A percentile compares a stretch with the other conserved stretches of the same genome.
These are phyloP conservation scores for Python bivittatus DNA, from an alignment of 2,113 vertebrate species.

Conservation along the genomic window DNA sequence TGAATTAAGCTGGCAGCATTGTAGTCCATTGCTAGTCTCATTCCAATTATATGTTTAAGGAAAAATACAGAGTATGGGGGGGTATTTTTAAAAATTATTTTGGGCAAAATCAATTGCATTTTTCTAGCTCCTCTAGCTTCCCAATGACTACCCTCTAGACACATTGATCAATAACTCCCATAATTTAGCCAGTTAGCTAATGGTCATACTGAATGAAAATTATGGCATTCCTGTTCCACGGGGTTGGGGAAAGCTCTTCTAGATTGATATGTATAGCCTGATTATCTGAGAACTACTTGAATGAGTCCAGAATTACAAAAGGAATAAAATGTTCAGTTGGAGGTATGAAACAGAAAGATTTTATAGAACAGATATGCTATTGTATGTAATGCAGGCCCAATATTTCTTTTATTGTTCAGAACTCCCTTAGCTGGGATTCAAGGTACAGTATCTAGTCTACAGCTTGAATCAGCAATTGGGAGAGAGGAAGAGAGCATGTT, in stretches of 20 bases:
- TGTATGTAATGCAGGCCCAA: neutral
- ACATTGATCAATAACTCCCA: neutral
- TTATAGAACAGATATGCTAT: neutral
- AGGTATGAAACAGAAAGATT: neutral
- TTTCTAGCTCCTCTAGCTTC: neutral
- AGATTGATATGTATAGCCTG: neutral
- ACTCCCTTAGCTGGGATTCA: neutral
- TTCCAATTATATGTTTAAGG: conserved; percentile 25
- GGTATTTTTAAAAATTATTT: conserved; percentile 21
- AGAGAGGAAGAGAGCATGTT: neutral
- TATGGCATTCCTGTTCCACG: neutral
- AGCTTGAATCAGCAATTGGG: neutral
- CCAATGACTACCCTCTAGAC: neutral
- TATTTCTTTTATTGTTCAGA: neutral
- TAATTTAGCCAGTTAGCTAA: neutral
- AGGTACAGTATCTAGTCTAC: neutral
- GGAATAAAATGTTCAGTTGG: neutral
- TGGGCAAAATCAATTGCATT: neutral
- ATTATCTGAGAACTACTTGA: neutral
- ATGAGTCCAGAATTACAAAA: neutral
- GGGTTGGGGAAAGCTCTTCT: neutral
- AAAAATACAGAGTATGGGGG: neutral
- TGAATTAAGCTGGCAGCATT: conserved; percentile 31
- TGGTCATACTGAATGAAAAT: neutral
- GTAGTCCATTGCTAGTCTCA: conserved; percentile 11